Percentiles rank a stretch among this genome's conserved stretches.
Evolutionary conservation across 2,888 invertebrate genomes (phyloP).

Genomic region (Operophtera brumata): DNA sequence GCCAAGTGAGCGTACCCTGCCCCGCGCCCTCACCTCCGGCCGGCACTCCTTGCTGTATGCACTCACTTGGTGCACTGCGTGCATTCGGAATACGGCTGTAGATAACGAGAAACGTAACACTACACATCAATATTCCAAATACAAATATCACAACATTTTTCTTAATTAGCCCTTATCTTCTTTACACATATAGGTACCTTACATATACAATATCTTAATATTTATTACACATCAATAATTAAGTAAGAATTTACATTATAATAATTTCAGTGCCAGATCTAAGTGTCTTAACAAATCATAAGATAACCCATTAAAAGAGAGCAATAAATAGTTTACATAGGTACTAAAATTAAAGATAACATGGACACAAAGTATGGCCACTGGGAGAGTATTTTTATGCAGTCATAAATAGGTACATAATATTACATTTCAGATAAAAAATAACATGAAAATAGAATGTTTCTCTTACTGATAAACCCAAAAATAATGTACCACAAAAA

Average conservation of each 20-base stretch:
- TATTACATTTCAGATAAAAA: slow-evolving; percentile 7
- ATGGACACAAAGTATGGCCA: slow-evolving; percentile 71
- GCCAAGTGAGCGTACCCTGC: not conserved
- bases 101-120: slow-evolving; percentile 40
- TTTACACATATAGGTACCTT: slow-evolving; percentile 72
- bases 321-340: slow-evolving; percentile 46
- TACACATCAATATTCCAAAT: slow-evolving; percentile 75
- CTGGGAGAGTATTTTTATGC: slow-evolving; percentile 64
- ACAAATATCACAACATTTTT: slow-evolving; percentile 81
- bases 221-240: slow-evolving; percentile 71
- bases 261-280: slow-evolving; percentile 56
- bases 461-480: slow-evolving; percentile 12
- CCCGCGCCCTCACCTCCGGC: not conserved
- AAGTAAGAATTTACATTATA: slow-evolving; percentile 66
- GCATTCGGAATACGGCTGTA: slow-evolving; percentile 2
- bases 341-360: slow-evolving; percentile 57
- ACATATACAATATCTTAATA: slow-evolving; percentile 50
- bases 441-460: not conserved
- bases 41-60: too few species aligned
- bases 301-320: slow-evolving; percentile 46
- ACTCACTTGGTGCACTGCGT: not conserved
- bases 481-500: slow-evolving; percentile 8
- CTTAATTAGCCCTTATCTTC: slow-evolving; percentile 68
- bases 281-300: slow-evolving; percentile 44
- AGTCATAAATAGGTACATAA: slow-evolving; percentile 29